phyloP scores from a whole-genome alignment of 2,888 invertebrate species.

The Cordilura impudica region DNA sequence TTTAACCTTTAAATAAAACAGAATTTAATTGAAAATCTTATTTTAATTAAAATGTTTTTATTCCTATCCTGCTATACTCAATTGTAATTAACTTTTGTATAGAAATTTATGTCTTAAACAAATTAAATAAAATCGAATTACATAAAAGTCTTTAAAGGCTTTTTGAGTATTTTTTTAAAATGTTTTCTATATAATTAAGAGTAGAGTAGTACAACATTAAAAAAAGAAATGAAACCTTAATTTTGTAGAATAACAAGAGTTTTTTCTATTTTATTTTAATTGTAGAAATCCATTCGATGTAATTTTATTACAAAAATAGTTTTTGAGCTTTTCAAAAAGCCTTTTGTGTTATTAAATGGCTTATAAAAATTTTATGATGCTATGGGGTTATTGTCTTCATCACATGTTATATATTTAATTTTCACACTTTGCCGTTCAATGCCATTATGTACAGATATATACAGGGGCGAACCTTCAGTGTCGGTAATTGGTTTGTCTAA shows the following conservation, averaged over 20 bases:
- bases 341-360: neutral
- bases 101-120: no score
- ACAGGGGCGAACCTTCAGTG: slow-evolving; percentile 68
- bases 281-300: slow-evolving; percentile 48
- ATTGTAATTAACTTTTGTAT: neutral
- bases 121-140: no score
- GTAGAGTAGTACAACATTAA: neutral
- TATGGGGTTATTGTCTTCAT: slow-evolving; percentile 73
- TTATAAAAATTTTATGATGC: slow-evolving; percentile 22
- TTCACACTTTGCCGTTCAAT: slow-evolving; percentile 67
- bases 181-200: no score
- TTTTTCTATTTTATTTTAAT: neutral
- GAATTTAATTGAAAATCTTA: neutral
- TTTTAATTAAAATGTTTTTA: neutral
- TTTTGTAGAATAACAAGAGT: neutral
- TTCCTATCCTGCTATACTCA: neutral
- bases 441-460: slow-evolving; percentile 69
- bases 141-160: no score
- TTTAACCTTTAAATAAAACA: neutral
- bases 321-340: neutral
- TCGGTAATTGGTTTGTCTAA: slow-evolving; percentile 63
- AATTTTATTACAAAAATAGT: slow-evolving; percentile 33
- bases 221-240: slow-evolving; percentile 18
- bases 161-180: no score
- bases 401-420: slow-evolving; percentile 74